Conservation (phyloP, 2,113 vertebrate genomes). For the Chlamydotis undulata region DNA sequence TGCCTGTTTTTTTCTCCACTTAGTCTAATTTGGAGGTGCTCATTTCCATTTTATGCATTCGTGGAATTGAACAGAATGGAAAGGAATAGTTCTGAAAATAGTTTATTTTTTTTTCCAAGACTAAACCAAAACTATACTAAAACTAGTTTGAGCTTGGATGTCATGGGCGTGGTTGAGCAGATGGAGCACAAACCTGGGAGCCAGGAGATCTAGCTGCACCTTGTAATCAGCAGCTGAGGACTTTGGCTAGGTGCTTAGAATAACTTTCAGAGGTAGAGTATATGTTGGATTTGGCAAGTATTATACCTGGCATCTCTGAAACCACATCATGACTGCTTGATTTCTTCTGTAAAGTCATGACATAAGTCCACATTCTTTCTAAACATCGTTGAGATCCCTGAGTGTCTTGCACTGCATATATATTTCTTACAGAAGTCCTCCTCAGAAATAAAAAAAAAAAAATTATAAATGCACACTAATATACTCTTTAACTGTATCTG, state of each 20-base stretch:
- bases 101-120: neutral
- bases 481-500: neutral
- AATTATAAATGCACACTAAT: too few relatives aligned
- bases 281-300: neutral
- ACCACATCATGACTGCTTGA: neutral
- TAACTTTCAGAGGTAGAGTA: neutral
- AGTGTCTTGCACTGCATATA: neutral
- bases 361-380: neutral
- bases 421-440: neutral
- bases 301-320: neutral
- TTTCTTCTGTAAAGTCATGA: neutral
- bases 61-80: neutral
- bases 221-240: neutral
- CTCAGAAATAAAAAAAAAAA: neutral
- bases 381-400: neutral
- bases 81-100: neutral
- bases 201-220: neutral
- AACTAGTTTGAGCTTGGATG: neutral
- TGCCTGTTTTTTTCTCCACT: neutral
- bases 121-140: neutral
- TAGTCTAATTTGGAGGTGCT: neutral
- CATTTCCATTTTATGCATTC: neutral
- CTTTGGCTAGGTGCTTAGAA: neutral
- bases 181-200: neutral
- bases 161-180: accelerated